phyloP scores from a whole-genome alignment of 1,140 invertebrate species.

The Panagrolaimus sp. region DNA sequence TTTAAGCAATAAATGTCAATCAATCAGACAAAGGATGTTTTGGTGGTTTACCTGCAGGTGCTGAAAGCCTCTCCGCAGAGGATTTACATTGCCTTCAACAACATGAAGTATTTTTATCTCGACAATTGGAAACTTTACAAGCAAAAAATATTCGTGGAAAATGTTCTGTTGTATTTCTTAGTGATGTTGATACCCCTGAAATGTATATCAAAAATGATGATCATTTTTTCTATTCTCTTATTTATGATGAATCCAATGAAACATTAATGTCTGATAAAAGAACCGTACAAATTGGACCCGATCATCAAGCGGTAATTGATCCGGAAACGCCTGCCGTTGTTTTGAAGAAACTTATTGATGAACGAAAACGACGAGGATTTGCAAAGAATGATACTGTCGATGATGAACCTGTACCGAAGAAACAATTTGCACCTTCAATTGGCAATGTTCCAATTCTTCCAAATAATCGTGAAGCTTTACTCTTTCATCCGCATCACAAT shows the following conservation, averaged over 20 bases:
- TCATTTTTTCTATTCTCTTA: slow-evolving; percentile 97
- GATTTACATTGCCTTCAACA: slow-evolving; percentile 91
- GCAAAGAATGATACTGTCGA: slow-evolving; percentile 28
- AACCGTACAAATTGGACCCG: slow-evolving; percentile 83
- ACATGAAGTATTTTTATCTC: slow-evolving; percentile 90
- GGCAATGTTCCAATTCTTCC: background rate
- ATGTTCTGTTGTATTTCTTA: slow-evolving; percentile 92
- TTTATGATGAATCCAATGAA: slow-evolving; percentile 96
- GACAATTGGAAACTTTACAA: slow-evolving; percentile 93
- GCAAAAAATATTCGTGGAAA: slow-evolving; percentile 97
- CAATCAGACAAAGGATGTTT: background rate
- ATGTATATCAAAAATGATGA: slow-evolving; percentile 97
- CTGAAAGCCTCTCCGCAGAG: slow-evolving; percentile 66
- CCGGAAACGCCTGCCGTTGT: slow-evolving; percentile 18
- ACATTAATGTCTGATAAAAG: slow-evolving; percentile 96
- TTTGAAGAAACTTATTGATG: slow-evolving; percentile 14
- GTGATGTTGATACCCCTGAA: slow-evolving; percentile 89
- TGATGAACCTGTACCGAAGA: slow-evolving; percentile 7
- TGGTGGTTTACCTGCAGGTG: slow-evolving; percentile 44
- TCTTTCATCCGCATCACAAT: slow-evolving; percentile 84
- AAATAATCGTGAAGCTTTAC: slow-evolving; percentile 76
- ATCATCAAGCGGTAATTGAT: slow-evolving; percentile 75
- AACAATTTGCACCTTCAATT: background rate
- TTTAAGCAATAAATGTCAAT: background rate
- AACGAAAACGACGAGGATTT: slow-evolving; percentile 30